phyloP scores from a whole-genome alignment of 2,113 vertebrate species.

The Cheilinus undulatus region DNA sequence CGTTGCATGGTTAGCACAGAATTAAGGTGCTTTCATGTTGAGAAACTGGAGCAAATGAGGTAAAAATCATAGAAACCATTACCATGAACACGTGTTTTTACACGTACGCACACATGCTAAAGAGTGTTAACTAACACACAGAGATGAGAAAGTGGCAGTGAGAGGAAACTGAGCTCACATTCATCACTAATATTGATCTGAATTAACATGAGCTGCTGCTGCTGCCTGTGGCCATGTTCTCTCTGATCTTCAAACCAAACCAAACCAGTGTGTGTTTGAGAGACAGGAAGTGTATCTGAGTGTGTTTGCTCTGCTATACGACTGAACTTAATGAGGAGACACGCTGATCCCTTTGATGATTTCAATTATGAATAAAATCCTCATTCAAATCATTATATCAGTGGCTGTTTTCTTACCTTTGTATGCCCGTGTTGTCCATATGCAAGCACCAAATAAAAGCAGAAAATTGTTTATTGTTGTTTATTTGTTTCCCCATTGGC shows the following conservation, averaged over 20 bases:
- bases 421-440: not conserved
- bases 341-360: conserved; percentile 1
- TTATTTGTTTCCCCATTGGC: too few species aligned
- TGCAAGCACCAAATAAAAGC: too few species aligned
- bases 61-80: not conserved
- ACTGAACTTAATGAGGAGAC: conserved; percentile 5
- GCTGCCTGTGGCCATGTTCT: conserved; percentile 66
- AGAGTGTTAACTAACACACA: conserved; percentile 8
- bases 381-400: not conserved
- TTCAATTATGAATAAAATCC: conserved; percentile 15
- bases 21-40: too few species aligned
- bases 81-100: not conserved
- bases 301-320: not conserved
- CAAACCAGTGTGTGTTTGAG: conserved; percentile 18
- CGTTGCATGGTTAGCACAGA: too few species aligned
- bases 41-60: too few species aligned
- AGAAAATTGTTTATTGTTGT: too few species aligned
- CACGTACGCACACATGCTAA: conserved; percentile 5
- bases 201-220: conserved; percentile 63
- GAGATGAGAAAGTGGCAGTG: conserved; percentile 21
- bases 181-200: conserved; percentile 69
- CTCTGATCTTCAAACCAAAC: conserved; percentile 36
- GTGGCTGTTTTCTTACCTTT: not conserved
- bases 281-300: conserved; percentile 19
- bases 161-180: conserved; percentile 63